Conservation (phyloP, 2,888 invertebrate genomes). For the Thyatira batis region DNA sequence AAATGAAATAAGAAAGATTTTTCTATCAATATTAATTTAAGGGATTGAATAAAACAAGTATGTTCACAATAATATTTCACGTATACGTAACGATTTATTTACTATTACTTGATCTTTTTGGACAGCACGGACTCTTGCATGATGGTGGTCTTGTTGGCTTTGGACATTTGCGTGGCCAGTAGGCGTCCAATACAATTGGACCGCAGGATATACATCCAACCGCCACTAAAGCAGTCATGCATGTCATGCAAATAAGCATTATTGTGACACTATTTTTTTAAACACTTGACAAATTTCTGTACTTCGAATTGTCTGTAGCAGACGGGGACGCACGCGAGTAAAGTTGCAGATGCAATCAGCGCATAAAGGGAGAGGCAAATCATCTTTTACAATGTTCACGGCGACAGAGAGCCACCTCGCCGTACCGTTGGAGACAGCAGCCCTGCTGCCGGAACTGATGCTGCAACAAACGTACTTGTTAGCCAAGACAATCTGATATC, state of each 20-base stretch:
- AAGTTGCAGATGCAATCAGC: slow-evolving; percentile 64
- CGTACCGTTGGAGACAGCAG: background rate
- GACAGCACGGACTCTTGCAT: slow-evolving; percentile 54
- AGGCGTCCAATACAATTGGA: slow-evolving; percentile 49
- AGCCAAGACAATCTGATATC: background rate
- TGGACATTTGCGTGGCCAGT: slow-evolving; percentile 34
- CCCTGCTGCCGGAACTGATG: background rate
- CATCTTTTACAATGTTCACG: slow-evolving; percentile 49
- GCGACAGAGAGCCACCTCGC: slow-evolving; percentile 6
- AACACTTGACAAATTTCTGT: slow-evolving; percentile 56
- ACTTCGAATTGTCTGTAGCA: slow-evolving; percentile 60
- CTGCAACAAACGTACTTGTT: background rate
- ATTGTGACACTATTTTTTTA: slow-evolving; percentile 43
- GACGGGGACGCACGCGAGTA: slow-evolving; percentile 68
- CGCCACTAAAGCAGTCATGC: slow-evolving; percentile 47
- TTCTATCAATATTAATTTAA: no score
- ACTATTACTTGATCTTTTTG: slow-evolving; percentile 28
- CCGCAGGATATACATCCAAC: slow-evolving; percentile 50
- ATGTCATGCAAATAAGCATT: slow-evolving; percentile 59
- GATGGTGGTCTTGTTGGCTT: slow-evolving; percentile 5
- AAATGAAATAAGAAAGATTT: no score
- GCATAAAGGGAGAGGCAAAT: slow-evolving; percentile 72
- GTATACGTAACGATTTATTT: background rate
- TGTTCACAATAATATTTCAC: slow-evolving; percentile 1
- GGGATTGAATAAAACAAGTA: background rate